Evolutionary conservation across 2,797 vertebrate species (phyloP), one percentile per base, ranked within the genome.

Genomic region (Nasua narica): DNA sequence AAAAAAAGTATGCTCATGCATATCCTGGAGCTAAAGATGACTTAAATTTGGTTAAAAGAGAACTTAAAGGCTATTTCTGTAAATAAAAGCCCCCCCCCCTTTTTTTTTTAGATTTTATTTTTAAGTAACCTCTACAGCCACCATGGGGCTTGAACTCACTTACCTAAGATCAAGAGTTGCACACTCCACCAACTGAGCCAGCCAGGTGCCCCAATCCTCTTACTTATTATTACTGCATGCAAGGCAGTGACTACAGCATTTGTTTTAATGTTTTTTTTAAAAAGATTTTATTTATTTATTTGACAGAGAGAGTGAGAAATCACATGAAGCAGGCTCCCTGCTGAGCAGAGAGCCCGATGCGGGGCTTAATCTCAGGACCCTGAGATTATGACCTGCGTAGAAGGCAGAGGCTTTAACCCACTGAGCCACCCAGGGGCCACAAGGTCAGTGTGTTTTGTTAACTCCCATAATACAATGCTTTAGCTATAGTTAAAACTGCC

Each of bases 51-150:
- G 58, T 79, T 82, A 95, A 92, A 91, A 79, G 58, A 19, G 10
- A 92, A 70, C 8, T 96, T 94, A 56, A 83, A 93, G 90, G 19
- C 7, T 86, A 58, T 79, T 69, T 96, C n/a, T 40, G 9, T 89
- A 94, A 67, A 70, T 50, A 86, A 60, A 95, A 95, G 16, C 27
- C 2, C 2, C 25, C 25, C 58, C 19, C 11, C 11, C 11, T 21
- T 58, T 65, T 16, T 65, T 67, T 67, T 67, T 67, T 35, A 67
- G 18, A 67, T 67, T 35, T 65, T 65, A 3, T 65, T 65, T 65
- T 65, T 65, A 65, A n/a, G 32, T n/a, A 16, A n/a, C 62, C 62
- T 65, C 32, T 65, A 67, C 65, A 67, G 65, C 18, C 65, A 35
- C 19, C n/a, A 35, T 11, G 18, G n/a, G n/a, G 18, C 18, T 67